Evolutionary conservation across 2,888 invertebrate genomes (phyloP).

Genomic region (Acrocyrtus sp.): DNA sequence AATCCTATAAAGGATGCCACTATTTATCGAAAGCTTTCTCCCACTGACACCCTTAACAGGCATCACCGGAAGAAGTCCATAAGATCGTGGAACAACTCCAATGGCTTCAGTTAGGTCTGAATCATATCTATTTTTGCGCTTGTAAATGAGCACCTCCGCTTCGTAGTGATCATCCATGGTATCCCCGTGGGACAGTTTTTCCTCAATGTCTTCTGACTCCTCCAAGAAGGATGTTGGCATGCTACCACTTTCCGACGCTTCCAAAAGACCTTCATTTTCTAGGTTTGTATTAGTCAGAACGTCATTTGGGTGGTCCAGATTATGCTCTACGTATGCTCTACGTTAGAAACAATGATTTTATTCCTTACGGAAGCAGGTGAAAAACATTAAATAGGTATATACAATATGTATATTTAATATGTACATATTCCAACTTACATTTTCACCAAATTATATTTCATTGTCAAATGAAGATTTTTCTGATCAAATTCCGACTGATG

Average conservation of each 20-base stretch:
- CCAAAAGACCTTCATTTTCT: not conserved
- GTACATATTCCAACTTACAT: slow-evolving; percentile 5
- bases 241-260: not conserved
- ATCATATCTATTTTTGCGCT: slow-evolving; percentile 1
- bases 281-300: not conserved
- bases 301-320: slow-evolving; percentile 12
- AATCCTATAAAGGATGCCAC: slow-evolving; percentile 17
- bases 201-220: slow-evolving; percentile 5
- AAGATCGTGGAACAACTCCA: not conserved
- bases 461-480: not conserved
- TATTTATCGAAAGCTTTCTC: not conserved
- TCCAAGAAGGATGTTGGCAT: not conserved
- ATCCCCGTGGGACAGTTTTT: not conserved
- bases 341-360: not conserved
- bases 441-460: not conserved
- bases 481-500: not conserved
- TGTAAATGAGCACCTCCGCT: not conserved
- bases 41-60: not conserved
- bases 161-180: not conserved
- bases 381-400: not conserved
- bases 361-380: too few relatives aligned
- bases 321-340: slow-evolving; percentile 11
- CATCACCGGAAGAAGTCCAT: not conserved
- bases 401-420: not conserved
- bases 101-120: not conserved